Evolutionary conservation across 2,113 vertebrate genomes (phyloP).

Genomic region (Myxocyprinus asiaticus): DNA sequence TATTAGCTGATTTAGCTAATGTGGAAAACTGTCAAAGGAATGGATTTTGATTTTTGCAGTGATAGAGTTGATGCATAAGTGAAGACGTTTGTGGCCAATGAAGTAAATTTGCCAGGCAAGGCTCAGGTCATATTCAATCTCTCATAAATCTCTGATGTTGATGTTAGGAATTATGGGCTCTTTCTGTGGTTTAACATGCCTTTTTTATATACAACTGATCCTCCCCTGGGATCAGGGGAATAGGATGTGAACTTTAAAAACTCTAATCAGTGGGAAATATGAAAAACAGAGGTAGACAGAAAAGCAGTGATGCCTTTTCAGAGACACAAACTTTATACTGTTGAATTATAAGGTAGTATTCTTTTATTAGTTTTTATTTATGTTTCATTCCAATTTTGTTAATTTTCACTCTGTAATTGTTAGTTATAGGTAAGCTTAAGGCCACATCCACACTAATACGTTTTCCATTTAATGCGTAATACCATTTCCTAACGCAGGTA

Average conservation of each 20-base stretch:
- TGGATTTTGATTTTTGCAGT: neutral
- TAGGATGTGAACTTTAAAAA: conserved; percentile 30
- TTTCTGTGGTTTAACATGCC: neutral
- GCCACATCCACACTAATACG: too few relatives aligned
- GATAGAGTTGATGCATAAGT: neutral
- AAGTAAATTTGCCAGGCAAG: conserved; percentile 31
- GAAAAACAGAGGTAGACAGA: neutral
- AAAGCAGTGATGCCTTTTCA: neutral
- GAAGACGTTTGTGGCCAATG: conserved; percentile 22
- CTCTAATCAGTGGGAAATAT: neutral
- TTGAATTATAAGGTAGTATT: too few relatives aligned
- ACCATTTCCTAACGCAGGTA: too few relatives aligned
- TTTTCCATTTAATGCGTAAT: too few relatives aligned
- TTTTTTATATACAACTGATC: neutral
- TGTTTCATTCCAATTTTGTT: too few relatives aligned
- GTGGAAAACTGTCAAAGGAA: neutral
- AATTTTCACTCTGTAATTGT: too few relatives aligned
- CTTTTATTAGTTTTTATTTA: too few relatives aligned
- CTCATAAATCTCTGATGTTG: conserved; percentile 35
- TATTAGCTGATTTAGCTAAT: too few relatives aligned
- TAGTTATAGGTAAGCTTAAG: too few relatives aligned
- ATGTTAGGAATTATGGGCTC: conserved; percentile 32
- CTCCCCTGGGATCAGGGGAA: conserved; percentile 6
- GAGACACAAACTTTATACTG: too few relatives aligned
- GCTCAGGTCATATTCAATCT: conserved; percentile 32